Evolutionary conservation across 2,888 invertebrate genomes (phyloP), one percentile per base, ranked within the genome.

Genomic region (Erannis defoliaria): DNA sequence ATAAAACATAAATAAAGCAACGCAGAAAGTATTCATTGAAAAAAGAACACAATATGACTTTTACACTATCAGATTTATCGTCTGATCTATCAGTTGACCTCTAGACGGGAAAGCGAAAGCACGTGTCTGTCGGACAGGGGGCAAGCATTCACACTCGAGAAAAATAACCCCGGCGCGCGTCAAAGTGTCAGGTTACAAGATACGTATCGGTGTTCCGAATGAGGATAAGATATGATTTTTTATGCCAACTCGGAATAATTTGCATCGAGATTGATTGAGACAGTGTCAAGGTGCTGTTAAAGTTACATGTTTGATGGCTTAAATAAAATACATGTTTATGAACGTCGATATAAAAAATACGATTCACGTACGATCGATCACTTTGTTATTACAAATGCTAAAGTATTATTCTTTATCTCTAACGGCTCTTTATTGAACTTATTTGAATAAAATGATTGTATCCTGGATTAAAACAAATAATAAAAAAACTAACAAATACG

Each of bases 161-260:
- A 51, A 55, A 61, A 61, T 54, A 55, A 46, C 33, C 45, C 38
- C 23, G 55, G 42, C 37, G 55, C 43, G 95, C 95, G 5, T 94
- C 95, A 3, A 46, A 95, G 95, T 80, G 95, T 66, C 67, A 53
- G 40, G 29, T 59, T 48, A 49, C 46, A 14, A 31, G 55, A 57
- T 57, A 43, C 35, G 10, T 14, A 57, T 57, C 62, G 26, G 46
- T 33, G 61, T 55, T 50, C 55, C 53, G 35, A 53, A 62, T 35
- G 46, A 46, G 58, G 43, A 48, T 48, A 49, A 46, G 10, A n/a
- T 43, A 42, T 40, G 45, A 26, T 40, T 49, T 48, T 53, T 48
- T 53, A 56, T 37, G 42, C 37, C 56, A 48, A 49, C 29, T 43
- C 12, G 37, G n/a, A 18, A 38, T 55, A 18, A 38, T 55, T 26